Base-by-base conservation (phyloP, 2,797 vertebrate species). In the Danio choprae region DNA sequence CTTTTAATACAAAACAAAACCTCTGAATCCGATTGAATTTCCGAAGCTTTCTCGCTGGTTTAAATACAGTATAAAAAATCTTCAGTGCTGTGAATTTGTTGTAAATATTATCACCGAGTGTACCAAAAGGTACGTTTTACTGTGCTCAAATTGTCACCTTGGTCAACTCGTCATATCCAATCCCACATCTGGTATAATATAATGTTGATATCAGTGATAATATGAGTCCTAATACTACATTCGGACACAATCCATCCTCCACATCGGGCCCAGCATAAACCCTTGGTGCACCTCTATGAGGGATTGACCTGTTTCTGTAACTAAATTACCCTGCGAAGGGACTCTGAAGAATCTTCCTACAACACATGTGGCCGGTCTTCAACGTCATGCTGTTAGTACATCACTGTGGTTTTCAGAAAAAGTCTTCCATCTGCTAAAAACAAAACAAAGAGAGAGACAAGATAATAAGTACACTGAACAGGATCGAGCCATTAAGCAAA, bases 361-460 rank as follows among this genome's bases (percentile, higher is more conserved):
- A 78, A 90, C 90, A 81, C 87, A 87, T 74, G 92, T 93, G 91
- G 93, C 92, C 92, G 91, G 90, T 87, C 89, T 67, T 77, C 88
- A 81, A 83, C 50, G 1, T 41, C 75, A 80, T 84, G 89, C 88
- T 91, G 91, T 99, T 95, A 99, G 90, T 99, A 99, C 98, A 99
- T 99, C 93, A 99, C 97, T 85, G 97, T 95, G 90, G 96, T 98
- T 95, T 99, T 99, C 96, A 99, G 96, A 96, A 98, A 99, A 91
- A 99, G 96, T 95, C 98, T 96, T 94, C 98, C 97, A 96, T 99
- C 97, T 99, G 94, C 89, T 96, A 95, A 67, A 29, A 67, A 72
- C 80, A 89, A 89, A 86, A 90, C 82, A 88, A 4, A 87, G 68
- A 70, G 11, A 59, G 38, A 75, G 11, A 79, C 29, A 74, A 51